phyloP scores from a whole-genome alignment of 2,113 vertebrate genomes.

The Dasyurus viverrinus region DNA sequence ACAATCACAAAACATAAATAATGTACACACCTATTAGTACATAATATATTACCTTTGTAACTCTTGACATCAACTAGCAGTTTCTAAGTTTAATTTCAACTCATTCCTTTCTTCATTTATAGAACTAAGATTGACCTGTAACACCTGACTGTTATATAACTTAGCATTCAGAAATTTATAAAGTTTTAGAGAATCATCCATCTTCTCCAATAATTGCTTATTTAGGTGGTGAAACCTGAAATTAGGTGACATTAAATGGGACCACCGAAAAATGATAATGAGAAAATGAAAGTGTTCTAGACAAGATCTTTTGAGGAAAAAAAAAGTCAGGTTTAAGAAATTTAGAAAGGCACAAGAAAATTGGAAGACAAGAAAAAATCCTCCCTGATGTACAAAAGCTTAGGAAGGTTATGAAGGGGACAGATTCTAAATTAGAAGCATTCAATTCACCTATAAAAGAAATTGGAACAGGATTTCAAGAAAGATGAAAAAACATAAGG shows the following conservation, averaged over 20 bases:
- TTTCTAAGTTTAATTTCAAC: slow-evolving; percentile 44
- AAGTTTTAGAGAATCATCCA: background rate
- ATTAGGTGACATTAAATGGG: background rate
- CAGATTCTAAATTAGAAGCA: slow-evolving; percentile 62
- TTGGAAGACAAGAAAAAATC: slow-evolving; percentile 46
- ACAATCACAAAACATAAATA: slow-evolving; percentile 32
- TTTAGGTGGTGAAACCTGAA: slow-evolving; percentile 6
- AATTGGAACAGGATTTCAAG: slow-evolving; percentile 31
- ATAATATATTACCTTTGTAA: slow-evolving; percentile 37
- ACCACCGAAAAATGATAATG: background rate
- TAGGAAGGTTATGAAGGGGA: slow-evolving; percentile 28
- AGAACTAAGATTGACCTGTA: slow-evolving; percentile 10
- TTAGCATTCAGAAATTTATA: slow-evolving; percentile 34
- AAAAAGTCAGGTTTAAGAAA: slow-evolving; percentile 12
- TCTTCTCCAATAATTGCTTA: slow-evolving; percentile 34
- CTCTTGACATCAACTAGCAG: slow-evolving; percentile 34
- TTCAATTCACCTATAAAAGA: slow-evolving; percentile 50
- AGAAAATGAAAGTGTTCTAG: slow-evolving; percentile 30
- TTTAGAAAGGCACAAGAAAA: slow-evolving; percentile 56
- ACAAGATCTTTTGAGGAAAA: slow-evolving; percentile 33
- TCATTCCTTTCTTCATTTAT: slow-evolving; percentile 44
- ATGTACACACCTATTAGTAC: slow-evolving; percentile 29
- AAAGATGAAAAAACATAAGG: slow-evolving; percentile 29
- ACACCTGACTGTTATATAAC: background rate
- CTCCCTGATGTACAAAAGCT: slow-evolving; percentile 38